Conservation (phyloP, 2,797 vertebrate genomes). For the Catostomus latipinnis region DNA sequence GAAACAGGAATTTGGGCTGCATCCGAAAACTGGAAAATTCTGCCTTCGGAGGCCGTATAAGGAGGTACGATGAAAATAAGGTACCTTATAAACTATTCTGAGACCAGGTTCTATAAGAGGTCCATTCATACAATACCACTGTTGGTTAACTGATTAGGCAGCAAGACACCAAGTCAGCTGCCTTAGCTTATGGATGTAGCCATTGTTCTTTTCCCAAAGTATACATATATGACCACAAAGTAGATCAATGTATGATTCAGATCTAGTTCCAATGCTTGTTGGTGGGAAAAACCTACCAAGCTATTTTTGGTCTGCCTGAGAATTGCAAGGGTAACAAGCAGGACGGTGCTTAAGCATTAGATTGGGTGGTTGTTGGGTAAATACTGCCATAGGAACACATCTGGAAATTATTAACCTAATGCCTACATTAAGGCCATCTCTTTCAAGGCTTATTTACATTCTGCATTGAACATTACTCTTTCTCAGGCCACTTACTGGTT, state of each 20-base stretch:
- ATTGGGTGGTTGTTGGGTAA: conserved; percentile 23
- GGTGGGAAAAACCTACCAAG: conserved; percentile 25
- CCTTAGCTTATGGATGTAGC: no score
- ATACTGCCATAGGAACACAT: conserved; percentile 47
- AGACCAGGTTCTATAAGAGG: no score
- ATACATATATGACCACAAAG: background rate
- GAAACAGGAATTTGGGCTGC: background rate
- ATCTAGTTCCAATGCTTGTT: conserved; percentile 7
- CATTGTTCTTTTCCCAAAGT: background rate
- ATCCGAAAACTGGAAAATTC: no score
- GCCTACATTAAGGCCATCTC: conserved; percentile 33
- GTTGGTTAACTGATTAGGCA: no score
- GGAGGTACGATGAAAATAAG: no score
- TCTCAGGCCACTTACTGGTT: conserved; percentile 70
- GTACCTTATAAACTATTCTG: no score
- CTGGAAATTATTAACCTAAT: conserved; percentile 45
- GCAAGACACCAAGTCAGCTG: no score
- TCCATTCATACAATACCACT: no score
- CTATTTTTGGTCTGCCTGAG: conserved; percentile 41
- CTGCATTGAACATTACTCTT: background rate
- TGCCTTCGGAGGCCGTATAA: no score
- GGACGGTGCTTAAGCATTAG: conserved; percentile 33
- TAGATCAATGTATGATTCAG: background rate
- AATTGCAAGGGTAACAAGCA: conserved; percentile 24
- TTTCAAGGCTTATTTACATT: conserved; percentile 35